phyloP scores from a whole-genome alignment of 2,888 invertebrate species.

The Thymelicus acteon region DNA sequence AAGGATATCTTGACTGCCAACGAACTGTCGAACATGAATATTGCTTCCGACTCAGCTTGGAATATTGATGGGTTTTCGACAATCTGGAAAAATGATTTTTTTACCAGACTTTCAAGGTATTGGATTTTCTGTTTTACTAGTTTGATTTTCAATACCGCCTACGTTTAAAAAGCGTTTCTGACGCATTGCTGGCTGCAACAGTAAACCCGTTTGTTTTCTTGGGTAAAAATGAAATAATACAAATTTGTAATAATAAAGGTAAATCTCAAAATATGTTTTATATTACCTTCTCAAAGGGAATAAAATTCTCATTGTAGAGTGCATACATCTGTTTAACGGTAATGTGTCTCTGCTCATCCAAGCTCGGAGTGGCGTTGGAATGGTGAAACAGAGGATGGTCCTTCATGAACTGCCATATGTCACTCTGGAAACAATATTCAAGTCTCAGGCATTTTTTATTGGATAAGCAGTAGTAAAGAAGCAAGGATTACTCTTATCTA shows the following conservation, averaged over 20 bases:
- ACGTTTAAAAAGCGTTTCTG: too few relatives aligned
- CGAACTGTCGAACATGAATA: conserved; percentile 86
- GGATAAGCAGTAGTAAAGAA: too few relatives aligned
- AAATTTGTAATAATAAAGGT: conserved; percentile 1
- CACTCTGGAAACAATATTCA: conserved; percentile 57
- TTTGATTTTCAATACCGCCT: too few relatives aligned
- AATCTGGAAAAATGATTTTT: conserved; percentile 60
- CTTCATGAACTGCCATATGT: conserved; percentile 87
- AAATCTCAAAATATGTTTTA: too few relatives aligned
- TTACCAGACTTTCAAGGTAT: neutral
- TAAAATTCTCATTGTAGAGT: conserved; percentile 87
- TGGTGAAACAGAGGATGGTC: conserved; percentile 91
- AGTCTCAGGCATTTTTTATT: too few relatives aligned
- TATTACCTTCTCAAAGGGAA: conserved; percentile 80
- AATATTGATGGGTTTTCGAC: conserved; percentile 75
- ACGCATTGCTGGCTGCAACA: too few relatives aligned
- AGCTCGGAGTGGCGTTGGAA: conserved; percentile 85
- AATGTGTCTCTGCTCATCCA: conserved; percentile 84
- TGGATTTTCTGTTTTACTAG: too few relatives aligned
- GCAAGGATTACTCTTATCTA: too few relatives aligned
- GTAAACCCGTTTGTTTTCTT: too few relatives aligned
- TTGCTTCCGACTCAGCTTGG: conserved; percentile 79
- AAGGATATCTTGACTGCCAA: conserved; percentile 87
- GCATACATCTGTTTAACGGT: conserved; percentile 86
- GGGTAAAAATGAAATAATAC: neutral